phyloP scores from a whole-genome alignment of 2,113 vertebrate species.

The Oplegnathus fasciatus region DNA sequence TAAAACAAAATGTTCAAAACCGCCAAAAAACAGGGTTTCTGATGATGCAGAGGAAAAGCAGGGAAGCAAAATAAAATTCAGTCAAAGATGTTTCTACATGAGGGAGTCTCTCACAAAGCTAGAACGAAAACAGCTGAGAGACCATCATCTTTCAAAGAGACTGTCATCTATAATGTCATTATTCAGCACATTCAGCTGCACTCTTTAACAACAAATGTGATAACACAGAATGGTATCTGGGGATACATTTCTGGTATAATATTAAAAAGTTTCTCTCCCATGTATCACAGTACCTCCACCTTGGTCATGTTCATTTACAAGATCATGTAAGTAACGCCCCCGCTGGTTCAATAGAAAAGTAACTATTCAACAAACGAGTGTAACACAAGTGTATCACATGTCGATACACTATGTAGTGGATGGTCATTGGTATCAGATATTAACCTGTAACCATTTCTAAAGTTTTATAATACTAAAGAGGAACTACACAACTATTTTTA shows the following conservation, averaged over 20 bases:
- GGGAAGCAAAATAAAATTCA: neutral
- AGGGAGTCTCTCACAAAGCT: neutral
- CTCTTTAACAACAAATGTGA: slow-evolving; percentile 28
- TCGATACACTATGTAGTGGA: neutral
- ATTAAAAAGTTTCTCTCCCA: neutral
- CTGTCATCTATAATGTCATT: slow-evolving; percentile 11
- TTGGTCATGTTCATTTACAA: neutral
- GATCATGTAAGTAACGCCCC: neutral
- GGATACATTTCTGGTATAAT: neutral
- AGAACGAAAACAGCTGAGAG: slow-evolving; percentile 27
- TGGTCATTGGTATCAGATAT: too few relatives aligned
- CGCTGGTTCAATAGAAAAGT: neutral
- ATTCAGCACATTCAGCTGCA: slow-evolving; percentile 47
- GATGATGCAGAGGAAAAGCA: neutral
- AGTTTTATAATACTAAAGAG: too few relatives aligned
- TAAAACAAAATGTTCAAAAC: neutral
- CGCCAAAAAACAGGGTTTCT: neutral
- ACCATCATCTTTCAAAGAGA: slow-evolving; percentile 25
- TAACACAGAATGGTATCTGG: slow-evolving; percentile 12
- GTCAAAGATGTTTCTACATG: neutral
- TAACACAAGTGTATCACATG: neutral
- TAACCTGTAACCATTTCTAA: too few relatives aligned
- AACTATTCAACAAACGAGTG: neutral
- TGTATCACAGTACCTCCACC: too few relatives aligned
- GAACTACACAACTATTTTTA: too few relatives aligned